Conservation (phyloP, 1,140 invertebrate species). For the Neomicropteryx cornuta region DNA sequence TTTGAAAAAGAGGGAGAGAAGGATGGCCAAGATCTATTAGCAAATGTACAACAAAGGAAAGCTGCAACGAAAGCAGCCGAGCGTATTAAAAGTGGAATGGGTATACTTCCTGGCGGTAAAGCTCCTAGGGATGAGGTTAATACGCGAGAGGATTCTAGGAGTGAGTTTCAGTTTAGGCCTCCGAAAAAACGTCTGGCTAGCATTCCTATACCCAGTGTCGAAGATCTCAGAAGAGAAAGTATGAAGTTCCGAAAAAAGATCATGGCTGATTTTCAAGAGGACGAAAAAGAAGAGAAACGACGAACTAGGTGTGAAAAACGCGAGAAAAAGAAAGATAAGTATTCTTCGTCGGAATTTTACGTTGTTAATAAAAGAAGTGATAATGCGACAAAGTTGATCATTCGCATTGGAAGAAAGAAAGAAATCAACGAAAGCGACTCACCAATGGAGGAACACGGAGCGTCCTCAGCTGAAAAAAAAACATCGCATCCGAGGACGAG, state of each 20-base stretch:
- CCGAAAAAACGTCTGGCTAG: slow-evolving; percentile 68
- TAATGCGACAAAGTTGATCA: slow-evolving; percentile 55
- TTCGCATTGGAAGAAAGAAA: slow-evolving; percentile 24
- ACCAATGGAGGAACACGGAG: too few species aligned
- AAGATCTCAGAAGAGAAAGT: slow-evolving; percentile 69
- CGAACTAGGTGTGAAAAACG: slow-evolving; percentile 47
- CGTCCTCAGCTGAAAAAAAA: too few species aligned
- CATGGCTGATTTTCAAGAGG: slow-evolving; percentile 68
- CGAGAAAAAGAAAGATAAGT: slow-evolving; percentile 52
- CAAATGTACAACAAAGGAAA: slow-evolving; percentile 79
- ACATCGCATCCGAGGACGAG: too few species aligned
- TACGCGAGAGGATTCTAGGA: slow-evolving; percentile 34
- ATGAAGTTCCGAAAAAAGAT: slow-evolving; percentile 80
- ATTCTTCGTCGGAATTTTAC: slow-evolving; percentile 41
- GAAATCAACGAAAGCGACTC: too few species aligned
- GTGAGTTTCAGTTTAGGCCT: slow-evolving; percentile 48
- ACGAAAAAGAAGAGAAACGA: slow-evolving; percentile 48
- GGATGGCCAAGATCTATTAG: slow-evolving; percentile 56
- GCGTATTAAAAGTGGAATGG: slow-evolving; percentile 72
- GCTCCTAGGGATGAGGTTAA: slow-evolving; percentile 30
- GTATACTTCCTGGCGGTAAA: slow-evolving; percentile 42
- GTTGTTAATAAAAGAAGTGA: slow-evolving; percentile 46
- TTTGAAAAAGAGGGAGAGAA: slow-evolving; percentile 51
- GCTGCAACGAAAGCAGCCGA: slow-evolving; percentile 85
- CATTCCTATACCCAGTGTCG: slow-evolving; percentile 54